Conservation (phyloP, 2,113 vertebrate genomes). For the Brachirus orientalis region DNA sequence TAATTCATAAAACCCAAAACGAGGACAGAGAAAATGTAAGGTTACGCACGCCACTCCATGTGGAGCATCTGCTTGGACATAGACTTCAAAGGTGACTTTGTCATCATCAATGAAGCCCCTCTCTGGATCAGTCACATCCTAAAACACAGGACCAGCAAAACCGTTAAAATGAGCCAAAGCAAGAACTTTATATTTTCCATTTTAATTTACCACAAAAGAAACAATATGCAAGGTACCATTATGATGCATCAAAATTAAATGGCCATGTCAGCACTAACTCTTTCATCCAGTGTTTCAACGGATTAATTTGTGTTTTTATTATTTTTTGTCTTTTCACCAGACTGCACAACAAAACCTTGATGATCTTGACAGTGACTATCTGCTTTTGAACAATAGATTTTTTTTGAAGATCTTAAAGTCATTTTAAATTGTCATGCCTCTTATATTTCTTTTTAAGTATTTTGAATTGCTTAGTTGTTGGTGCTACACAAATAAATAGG, state of each 20-base stretch:
- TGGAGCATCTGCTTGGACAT: slow-evolving; percentile 97
- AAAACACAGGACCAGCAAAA: slow-evolving; percentile 31
- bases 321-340: not conserved
- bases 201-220: not conserved
- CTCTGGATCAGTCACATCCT: slow-evolving; percentile 99
- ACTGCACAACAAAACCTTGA: too few species aligned
- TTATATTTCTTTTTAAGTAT: too few species aligned
- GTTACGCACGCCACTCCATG: slow-evolving; percentile 96
- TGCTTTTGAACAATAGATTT: too few species aligned
- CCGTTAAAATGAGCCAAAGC: not conserved
- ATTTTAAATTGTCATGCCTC: too few species aligned
- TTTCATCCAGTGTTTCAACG: not conserved
- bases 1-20: not conserved
- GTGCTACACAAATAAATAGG: too few species aligned
- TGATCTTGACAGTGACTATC: too few species aligned
- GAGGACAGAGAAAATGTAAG: not conserved
- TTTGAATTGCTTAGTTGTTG: too few species aligned
- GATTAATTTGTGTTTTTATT: too few species aligned
- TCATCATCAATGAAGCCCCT: slow-evolving; percentile 97
- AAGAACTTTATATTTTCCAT: not conserved
- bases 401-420: too few species aligned
- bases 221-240: not conserved
- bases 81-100: slow-evolving; percentile 98
- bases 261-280: not conserved
- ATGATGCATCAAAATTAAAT: not conserved